phyloP scores from a whole-genome alignment of 2,797 vertebrate genomes.

The Florisuga fusca region DNA sequence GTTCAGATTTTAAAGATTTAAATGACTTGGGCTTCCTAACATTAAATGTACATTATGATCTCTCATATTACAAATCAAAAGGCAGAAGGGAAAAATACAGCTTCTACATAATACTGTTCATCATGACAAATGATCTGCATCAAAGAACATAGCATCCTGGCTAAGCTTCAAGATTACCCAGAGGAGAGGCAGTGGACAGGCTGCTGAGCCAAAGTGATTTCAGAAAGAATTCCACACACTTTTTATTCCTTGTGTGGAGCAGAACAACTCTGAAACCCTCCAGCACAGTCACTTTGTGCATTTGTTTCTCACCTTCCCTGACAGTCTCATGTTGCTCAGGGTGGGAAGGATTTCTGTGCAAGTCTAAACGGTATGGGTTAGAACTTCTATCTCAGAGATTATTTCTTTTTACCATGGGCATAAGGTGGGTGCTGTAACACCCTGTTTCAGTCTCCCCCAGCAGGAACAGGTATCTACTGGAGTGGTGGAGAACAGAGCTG shows the following conservation, averaged over 20 bases:
- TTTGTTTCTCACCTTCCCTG: not conserved
- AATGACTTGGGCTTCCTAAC: not conserved
- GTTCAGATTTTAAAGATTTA: not conserved
- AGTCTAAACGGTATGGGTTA: fast-evolving
- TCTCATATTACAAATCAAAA: not conserved
- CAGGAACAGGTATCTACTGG: not conserved
- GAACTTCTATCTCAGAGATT: fast-evolving
- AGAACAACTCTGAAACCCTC: not conserved
- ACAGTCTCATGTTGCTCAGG: not conserved
- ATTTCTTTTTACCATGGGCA: fast-evolving
- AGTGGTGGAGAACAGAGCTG: not conserved
- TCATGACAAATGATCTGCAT: slow-evolving; percentile 55
- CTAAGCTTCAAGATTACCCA: slow-evolving; percentile 51
- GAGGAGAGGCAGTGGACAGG: slow-evolving; percentile 43
- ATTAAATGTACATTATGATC: slow-evolving; percentile 10
- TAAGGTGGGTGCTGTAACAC: not conserved
- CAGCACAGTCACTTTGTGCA: not conserved
- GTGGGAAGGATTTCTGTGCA: not conserved
- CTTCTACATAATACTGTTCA: slow-evolving; percentile 37
- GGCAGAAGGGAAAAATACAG: slow-evolving; percentile 35
- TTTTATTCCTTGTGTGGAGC: not conserved
- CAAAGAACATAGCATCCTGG: slow-evolving; percentile 50
- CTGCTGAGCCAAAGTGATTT: slow-evolving; percentile 19
- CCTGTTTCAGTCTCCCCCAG: fast-evolving
- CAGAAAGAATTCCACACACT: slow-evolving; percentile 42